Percentiles rank a stretch among this genome's conserved stretches.
Conservation (phyloP, 2,888 invertebrate genomes). For the Monoplex corrugatus region DNA sequence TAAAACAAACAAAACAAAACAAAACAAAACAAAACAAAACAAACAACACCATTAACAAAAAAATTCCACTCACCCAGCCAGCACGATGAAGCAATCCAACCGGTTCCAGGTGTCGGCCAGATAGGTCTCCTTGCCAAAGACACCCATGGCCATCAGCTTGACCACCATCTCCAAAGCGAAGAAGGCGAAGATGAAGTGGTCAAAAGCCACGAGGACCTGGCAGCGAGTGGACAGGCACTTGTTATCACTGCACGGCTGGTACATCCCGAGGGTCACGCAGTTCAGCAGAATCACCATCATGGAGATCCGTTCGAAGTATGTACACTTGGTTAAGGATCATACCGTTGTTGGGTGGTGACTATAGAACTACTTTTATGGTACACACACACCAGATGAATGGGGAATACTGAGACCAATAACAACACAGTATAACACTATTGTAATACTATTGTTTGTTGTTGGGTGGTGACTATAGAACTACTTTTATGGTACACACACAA, state of each 20-base stretch:
- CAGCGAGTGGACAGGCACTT: constrained; percentile 85
- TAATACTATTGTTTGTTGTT: no score
- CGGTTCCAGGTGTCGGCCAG: constrained; percentile 99
- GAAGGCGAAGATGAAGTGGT: constrained; percentile 99
- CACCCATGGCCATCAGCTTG: constrained; percentile 99
- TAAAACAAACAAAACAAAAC: neutral
- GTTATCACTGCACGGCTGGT: constrained; percentile 95
- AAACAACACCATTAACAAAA: neutral
- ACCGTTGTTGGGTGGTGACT: neutral
- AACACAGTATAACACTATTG: no score
- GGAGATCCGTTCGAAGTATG: constrained; percentile 99
- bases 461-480: no score
- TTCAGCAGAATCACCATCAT: constrained; percentile 99
- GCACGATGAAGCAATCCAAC: constrained; percentile 98
- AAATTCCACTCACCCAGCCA: constrained; percentile 90
- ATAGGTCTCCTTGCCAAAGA: constrained; percentile 93
- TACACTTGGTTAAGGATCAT: constrained; percentile 79
- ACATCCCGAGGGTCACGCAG: constrained; percentile 99
- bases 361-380: no score
- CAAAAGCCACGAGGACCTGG: constrained; percentile 89
- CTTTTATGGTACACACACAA: no score
- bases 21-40: constrained; percentile 13
- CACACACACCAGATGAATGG: no score
- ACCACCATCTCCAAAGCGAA: constrained; percentile 99
- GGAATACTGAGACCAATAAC: no score